Evolutionary conservation across 2,113 vertebrate genomes (phyloP).

Genomic region (Zootoca vivipara): DNA sequence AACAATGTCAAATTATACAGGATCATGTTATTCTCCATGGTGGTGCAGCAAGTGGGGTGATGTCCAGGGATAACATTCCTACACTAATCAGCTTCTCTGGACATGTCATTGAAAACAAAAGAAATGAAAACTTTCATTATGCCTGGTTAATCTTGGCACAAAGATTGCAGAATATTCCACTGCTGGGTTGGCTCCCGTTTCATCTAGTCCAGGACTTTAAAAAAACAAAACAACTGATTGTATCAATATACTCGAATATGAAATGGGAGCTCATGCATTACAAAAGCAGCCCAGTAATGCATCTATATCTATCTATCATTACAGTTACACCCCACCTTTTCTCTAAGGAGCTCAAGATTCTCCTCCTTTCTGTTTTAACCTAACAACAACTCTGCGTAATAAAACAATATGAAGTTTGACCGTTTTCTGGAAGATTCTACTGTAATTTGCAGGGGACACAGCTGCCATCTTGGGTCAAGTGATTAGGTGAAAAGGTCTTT

Average conservation of each 20-base stretch:
- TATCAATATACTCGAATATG: neutral
- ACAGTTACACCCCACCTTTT: too few species aligned
- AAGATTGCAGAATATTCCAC: constrained; percentile 22
- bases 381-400: too few species aligned
- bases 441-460: neutral
- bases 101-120: constrained; percentile 39
- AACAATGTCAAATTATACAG: constrained; percentile 67
- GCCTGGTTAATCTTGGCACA: constrained; percentile 41
- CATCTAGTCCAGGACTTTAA: constrained; percentile 1
- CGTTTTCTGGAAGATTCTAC: neutral
- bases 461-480: neutral
- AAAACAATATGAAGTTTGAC: neutral
- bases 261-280: neutral
- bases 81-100: constrained; percentile 61
- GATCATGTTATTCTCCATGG: constrained; percentile 63
- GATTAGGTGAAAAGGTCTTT: neutral
- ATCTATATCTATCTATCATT: neutral
- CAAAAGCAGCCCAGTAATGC: neutral
- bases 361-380: too few species aligned
- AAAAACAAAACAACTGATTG: neutral
- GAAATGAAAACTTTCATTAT: constrained; percentile 38
- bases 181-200: constrained; percentile 42
- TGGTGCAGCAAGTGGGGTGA: constrained; percentile 61
- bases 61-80: constrained; percentile 53
- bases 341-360: too few species aligned